These are phyloP conservation scores for Chorisops tibialis DNA, from an alignment of 2,888 invertebrate species.

Conservation along the genomic window DNA sequence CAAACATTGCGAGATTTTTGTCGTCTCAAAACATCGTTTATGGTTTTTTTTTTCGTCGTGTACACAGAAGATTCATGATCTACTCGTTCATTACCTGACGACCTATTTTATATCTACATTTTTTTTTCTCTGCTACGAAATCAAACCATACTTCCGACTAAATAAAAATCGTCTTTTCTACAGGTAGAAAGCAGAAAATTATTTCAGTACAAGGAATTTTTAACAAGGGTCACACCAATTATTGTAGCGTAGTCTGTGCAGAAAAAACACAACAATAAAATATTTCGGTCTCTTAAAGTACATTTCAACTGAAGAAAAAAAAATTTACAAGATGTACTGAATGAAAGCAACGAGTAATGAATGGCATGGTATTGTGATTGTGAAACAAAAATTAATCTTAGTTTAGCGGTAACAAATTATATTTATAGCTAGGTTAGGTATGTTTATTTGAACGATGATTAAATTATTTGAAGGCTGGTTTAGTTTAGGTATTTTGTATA, in stretches of 20 bases:
- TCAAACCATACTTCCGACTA: constrained; percentile 1
- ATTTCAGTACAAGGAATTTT: constrained; percentile 6
- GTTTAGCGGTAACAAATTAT: no score
- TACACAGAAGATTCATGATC: constrained; percentile 5
- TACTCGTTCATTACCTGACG: constrained; percentile 2
- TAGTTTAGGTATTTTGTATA: no score
- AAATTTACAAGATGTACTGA: no score
- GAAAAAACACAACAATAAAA: background rate
- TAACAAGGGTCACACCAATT: constrained; percentile 12
- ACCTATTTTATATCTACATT: constrained; percentile 1
- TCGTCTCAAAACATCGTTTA: background rate
- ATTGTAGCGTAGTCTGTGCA: constrained; percentile 7
- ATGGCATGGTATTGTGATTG: no score
- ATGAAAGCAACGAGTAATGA: no score
- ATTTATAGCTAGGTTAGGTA: no score
- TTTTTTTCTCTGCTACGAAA: background rate
- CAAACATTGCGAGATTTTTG: constrained; percentile 5
- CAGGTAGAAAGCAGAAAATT: constrained; percentile 19
- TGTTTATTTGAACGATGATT: no score
- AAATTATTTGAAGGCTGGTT: no score
- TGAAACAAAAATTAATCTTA: no score
- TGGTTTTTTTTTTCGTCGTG: no score
- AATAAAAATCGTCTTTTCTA: background rate
- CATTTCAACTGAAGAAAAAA: no score
- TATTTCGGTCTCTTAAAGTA: no score